Evolutionary conservation across 2,888 invertebrate genomes (phyloP).

Genomic region (Drosophila trichaetosa): DNA sequence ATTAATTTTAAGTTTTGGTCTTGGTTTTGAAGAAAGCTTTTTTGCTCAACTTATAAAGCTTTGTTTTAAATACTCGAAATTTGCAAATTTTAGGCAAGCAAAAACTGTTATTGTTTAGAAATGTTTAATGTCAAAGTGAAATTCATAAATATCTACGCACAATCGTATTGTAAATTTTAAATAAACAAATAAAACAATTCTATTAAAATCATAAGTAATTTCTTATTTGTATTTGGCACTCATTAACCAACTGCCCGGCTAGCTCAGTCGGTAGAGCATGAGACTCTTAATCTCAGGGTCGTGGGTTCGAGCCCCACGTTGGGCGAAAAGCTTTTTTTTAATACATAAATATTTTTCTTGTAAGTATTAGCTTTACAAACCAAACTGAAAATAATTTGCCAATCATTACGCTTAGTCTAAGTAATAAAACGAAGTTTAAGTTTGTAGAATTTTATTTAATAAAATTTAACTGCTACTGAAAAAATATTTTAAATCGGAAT

Average conservation of each 20-base stretch:
- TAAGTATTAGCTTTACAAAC: background rate
- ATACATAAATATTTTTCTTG: background rate
- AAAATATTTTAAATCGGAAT: constrained; percentile 58
- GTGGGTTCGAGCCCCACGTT: constrained; percentile 81
- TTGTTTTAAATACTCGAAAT: background rate
- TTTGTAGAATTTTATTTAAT: constrained; percentile 67
- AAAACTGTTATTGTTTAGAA: background rate
- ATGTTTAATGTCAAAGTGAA: background rate
- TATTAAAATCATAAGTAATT: background rate
- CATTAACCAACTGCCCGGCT: constrained; percentile 55
- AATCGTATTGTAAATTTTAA: background rate
- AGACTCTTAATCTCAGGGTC: constrained; percentile 79
- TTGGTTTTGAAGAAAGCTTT: background rate
- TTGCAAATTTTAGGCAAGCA: background rate
- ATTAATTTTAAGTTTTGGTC: constrained; percentile 13
- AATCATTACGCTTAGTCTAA: background rate
- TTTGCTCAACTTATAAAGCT: background rate
- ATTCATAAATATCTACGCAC: background rate
- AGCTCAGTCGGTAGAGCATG: constrained; percentile 80
- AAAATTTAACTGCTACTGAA: constrained; percentile 68
- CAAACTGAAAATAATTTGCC: too few relatives aligned
- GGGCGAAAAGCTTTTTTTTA: constrained; percentile 42
- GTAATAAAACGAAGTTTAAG: background rate
- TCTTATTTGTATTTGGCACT: background rate
- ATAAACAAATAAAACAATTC: background rate